Conservation (phyloP, 2,888 invertebrate genomes). For the Xanthia togata region DNA sequence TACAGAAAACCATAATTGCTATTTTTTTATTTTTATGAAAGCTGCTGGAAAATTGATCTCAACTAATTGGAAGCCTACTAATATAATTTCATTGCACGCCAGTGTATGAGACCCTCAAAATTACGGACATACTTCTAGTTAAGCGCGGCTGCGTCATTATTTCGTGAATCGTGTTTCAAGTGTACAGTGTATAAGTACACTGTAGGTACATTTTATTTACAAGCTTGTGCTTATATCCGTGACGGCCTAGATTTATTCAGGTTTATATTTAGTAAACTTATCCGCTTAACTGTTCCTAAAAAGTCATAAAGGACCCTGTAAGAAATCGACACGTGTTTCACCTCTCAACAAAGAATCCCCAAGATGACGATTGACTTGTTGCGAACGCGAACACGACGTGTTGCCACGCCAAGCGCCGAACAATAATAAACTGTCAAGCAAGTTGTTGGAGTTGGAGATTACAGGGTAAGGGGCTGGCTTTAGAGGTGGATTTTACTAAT, state of each 20-base stretch:
- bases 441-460: not conserved
- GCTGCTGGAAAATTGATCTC: constrained; percentile 13
- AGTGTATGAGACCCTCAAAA: constrained; percentile 31
- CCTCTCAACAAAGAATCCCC: too few species aligned
- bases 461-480: not conserved
- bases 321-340: too few species aligned
- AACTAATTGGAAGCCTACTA: constrained; percentile 19
- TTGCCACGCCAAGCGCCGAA: too few species aligned
- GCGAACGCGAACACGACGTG: too few species aligned
- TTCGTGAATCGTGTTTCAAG: constrained; percentile 16
- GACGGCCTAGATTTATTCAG: not conserved
- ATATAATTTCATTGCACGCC: constrained; percentile 29
- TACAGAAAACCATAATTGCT: not conserved
- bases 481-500: not conserved
- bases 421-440: not conserved
- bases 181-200: constrained; percentile 8
- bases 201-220: constrained; percentile 24
- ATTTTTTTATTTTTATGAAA: constrained; percentile 5
- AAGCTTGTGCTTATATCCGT: not conserved
- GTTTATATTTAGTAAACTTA: not conserved
- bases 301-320: too few species aligned
- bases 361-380: too few species aligned
- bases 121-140: constrained; percentile 28
- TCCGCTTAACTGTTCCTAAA: too few species aligned
- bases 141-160: constrained; percentile 44